phyloP scores from a whole-genome alignment of 2,797 vertebrate species.

The Sus cebifrons region DNA sequence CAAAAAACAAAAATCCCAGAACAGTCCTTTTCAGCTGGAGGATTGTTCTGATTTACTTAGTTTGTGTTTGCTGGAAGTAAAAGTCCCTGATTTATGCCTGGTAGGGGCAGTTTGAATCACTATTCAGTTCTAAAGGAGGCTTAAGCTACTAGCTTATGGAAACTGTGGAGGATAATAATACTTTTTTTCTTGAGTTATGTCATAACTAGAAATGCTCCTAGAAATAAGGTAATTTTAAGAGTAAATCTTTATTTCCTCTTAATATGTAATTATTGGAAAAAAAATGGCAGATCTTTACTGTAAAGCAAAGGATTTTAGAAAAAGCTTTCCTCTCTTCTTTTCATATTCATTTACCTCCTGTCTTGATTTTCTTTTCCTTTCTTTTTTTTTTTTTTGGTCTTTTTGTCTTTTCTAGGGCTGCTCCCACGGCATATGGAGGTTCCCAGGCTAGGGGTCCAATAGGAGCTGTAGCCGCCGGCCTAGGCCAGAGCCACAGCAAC shows the following conservation, averaged over 20 bases:
- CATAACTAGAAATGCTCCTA: background rate
- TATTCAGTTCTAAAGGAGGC: background rate
- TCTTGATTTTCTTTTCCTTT: conserved; percentile 51
- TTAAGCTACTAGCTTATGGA: background rate
- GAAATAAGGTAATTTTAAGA: conserved; percentile 51
- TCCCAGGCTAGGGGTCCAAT: no score
- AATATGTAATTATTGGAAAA: conserved; percentile 53
- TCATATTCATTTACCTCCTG: background rate
- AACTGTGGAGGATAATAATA: background rate
- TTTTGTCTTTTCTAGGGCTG: no score
- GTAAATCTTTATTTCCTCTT: background rate
- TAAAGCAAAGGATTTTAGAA: conserved; percentile 7
- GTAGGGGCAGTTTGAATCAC: background rate
- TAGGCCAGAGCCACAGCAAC: no score
- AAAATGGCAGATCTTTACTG: background rate
- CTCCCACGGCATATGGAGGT: no score
- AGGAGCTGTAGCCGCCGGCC: no score
- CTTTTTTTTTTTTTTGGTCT: no score
- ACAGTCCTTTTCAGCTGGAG: background rate
- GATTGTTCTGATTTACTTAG: conserved; percentile 38
- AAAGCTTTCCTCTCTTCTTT: background rate
- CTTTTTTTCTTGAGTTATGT: background rate
- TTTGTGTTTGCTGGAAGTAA: background rate
- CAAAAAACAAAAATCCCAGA: no score
- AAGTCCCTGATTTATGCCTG: background rate